Evolutionary conservation across 92 coral and sea anemone species (phyloP).

Genomic region (Phymanthus crucifer): DNA sequence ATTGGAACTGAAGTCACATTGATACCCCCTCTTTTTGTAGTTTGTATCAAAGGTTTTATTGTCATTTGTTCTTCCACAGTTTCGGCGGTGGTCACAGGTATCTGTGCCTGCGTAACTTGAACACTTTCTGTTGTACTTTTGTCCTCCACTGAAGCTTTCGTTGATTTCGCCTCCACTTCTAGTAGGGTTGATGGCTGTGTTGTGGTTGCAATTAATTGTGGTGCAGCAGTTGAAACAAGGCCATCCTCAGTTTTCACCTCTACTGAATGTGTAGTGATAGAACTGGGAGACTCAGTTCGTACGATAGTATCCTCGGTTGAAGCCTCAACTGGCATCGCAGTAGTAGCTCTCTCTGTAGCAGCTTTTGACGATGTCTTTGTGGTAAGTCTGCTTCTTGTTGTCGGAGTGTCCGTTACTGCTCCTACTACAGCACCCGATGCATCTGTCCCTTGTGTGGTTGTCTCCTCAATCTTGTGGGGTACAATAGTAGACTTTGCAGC

Average conservation of each 20-base stretch:
- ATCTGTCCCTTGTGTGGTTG: too few species aligned
- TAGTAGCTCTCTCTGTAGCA: too few species aligned
- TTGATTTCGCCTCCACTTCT: not conserved
- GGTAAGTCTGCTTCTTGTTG: too few species aligned
- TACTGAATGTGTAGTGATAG: not conserved
- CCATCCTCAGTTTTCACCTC: not conserved
- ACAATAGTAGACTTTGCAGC: too few species aligned
- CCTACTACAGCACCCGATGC: too few species aligned
- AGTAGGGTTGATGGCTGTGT: not conserved
- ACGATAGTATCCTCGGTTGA: not conserved
- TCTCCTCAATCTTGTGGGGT: too few species aligned
- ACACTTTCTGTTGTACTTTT: not conserved
- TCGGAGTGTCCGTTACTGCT: too few species aligned
- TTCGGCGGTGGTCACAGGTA: not conserved
- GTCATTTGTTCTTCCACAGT: not conserved
- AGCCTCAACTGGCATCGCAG: too few species aligned
- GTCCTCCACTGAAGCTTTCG: not conserved
- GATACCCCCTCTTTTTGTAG: too few species aligned
- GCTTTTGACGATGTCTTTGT: too few species aligned
- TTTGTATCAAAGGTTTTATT: too few species aligned
- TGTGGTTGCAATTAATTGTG: not conserved
- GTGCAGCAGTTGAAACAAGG: not conserved
- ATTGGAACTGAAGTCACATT: too few species aligned
- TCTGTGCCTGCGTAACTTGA: not conserved
- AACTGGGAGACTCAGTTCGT: not conserved